These are phyloP conservation scores for Cromileptes altivelis DNA, from an alignment of 2,113 vertebrate species.

Conservation along the genomic window DNA sequence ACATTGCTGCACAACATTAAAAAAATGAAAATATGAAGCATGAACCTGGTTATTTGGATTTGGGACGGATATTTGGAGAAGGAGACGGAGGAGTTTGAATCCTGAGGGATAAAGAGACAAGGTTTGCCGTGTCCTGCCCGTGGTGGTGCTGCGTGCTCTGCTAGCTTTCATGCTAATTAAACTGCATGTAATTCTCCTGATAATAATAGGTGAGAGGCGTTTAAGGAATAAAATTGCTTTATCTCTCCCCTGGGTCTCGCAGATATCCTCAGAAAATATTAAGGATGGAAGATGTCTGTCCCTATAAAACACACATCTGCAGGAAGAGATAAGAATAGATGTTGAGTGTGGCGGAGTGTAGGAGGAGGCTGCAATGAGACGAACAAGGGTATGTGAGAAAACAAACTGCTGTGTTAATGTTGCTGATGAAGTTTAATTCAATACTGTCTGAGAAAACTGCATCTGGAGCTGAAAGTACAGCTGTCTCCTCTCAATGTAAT, in stretches of 20 bases:
- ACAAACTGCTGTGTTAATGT: conserved; percentile 7
- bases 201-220: conserved; percentile 49
- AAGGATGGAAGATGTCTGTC: conserved; percentile 20
- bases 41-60: conserved; percentile 56
- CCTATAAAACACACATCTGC: conserved; percentile 51
- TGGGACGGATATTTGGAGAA: conserved; percentile 51
- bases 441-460: neutral
- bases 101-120: conserved; percentile 34
- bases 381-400: neutral
- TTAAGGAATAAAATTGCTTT: conserved; percentile 44
- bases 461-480: neutral
- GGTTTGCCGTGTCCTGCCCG: conserved; percentile 38
- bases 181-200: conserved; percentile 35
- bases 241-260: conserved; percentile 34
- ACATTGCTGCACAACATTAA: conserved; percentile 29
- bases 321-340: conserved; percentile 63
- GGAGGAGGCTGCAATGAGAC: neutral
- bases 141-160: conserved; percentile 37
- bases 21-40: conserved; percentile 34
- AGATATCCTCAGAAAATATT: conserved; percentile 47
- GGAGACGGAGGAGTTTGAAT: conserved; percentile 31
- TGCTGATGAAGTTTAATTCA: conserved; percentile 15
- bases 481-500: conserved; percentile 7
- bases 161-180: conserved; percentile 61
- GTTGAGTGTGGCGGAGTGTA: conserved; percentile 12